Percentiles rank a stretch among this genome's conserved stretches.
These are phyloP conservation scores for Leptinotarsa peninsularis DNA, from an alignment of 2,888 invertebrate species.

Conservation along the genomic window DNA sequence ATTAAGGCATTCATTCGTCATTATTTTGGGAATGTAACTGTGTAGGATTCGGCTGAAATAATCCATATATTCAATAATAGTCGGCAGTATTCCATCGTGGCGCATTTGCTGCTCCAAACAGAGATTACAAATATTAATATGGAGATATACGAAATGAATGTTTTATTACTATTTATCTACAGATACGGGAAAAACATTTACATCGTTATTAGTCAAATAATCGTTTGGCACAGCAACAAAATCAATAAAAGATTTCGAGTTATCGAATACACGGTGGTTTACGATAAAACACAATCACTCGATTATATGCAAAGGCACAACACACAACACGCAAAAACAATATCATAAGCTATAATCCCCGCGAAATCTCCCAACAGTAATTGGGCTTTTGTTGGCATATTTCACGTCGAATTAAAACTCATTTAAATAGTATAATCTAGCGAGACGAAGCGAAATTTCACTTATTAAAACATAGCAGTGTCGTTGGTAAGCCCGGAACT, in stretches of 20 bases:
- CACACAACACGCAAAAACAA: slow-evolving; percentile 53
- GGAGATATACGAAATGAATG: slow-evolving; percentile 3
- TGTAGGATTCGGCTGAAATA: no score
- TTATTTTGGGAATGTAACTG: no score
- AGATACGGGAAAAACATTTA: slow-evolving; percentile 30
- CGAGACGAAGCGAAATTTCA: slow-evolving; percentile 55
- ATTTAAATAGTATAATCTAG: slow-evolving; percentile 65
- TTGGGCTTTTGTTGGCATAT: slow-evolving; percentile 61
- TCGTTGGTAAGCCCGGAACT: slow-evolving; percentile 62
- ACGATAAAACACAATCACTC: slow-evolving; percentile 54
- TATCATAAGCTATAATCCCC: slow-evolving; percentile 55
- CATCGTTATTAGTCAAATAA: slow-evolving; percentile 26
- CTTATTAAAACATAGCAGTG: slow-evolving; percentile 65
- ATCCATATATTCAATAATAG: no score
- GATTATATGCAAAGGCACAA: slow-evolving; percentile 56
- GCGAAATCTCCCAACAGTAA: slow-evolving; percentile 57
- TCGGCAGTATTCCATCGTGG: background rate
- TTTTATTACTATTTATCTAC: slow-evolving; percentile 29
- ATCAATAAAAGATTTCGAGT: slow-evolving; percentile 54
- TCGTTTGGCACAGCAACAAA: slow-evolving; percentile 34
- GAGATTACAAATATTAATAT: slow-evolving; percentile 1
- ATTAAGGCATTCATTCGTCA: no score
- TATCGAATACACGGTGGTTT: slow-evolving; percentile 47
- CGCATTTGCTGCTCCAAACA: background rate
- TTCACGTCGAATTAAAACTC: slow-evolving; percentile 63